Evolutionary conservation across 2,888 invertebrate genomes (phyloP).

Genomic region (Helleia helle): DNA sequence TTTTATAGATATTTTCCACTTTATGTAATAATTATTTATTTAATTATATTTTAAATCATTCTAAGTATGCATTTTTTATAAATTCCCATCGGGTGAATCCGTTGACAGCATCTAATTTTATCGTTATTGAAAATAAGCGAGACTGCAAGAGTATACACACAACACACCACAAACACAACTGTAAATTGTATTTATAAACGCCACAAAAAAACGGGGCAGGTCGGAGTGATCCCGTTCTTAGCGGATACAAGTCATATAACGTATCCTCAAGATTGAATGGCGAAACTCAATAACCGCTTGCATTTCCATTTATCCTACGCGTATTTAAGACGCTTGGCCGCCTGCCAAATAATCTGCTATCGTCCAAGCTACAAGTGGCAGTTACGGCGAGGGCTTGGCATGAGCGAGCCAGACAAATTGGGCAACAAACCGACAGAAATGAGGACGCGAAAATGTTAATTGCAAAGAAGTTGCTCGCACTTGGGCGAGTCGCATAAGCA

Average conservation of each 20-base stretch:
- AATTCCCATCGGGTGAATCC: too few species aligned
- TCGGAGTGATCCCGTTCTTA: not conserved
- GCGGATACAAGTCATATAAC: not conserved
- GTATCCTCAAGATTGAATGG: too few species aligned
- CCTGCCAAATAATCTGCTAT: slow-evolving; percentile 41
- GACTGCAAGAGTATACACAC: too few species aligned
- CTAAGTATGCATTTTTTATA: too few species aligned
- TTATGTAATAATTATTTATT: too few species aligned
- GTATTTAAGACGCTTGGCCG: slow-evolving; percentile 34
- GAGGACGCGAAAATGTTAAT: slow-evolving; percentile 30
- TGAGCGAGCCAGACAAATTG: slow-evolving; percentile 45
- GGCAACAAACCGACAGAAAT: slow-evolving; percentile 53
- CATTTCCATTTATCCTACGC: not conserved
- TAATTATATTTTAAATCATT: too few species aligned
- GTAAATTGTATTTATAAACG: too few species aligned
- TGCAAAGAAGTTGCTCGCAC: slow-evolving; percentile 14
- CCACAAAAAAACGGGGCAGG: not conserved
- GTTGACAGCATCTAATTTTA: too few species aligned
- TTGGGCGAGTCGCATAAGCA: too few species aligned
- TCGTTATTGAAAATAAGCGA: too few species aligned
- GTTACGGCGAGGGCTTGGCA: slow-evolving; percentile 37
- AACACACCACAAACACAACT: too few species aligned
- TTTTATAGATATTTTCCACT: too few species aligned
- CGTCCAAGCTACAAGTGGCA: slow-evolving; percentile 60
- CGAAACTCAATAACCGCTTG: not conserved